Percentiles rank a stretch among this genome's conserved stretches.
These are phyloP conservation scores for Pristiophorus japonicus DNA, from an alignment of 2,113 vertebrate genomes.

Conservation along the genomic window DNA sequence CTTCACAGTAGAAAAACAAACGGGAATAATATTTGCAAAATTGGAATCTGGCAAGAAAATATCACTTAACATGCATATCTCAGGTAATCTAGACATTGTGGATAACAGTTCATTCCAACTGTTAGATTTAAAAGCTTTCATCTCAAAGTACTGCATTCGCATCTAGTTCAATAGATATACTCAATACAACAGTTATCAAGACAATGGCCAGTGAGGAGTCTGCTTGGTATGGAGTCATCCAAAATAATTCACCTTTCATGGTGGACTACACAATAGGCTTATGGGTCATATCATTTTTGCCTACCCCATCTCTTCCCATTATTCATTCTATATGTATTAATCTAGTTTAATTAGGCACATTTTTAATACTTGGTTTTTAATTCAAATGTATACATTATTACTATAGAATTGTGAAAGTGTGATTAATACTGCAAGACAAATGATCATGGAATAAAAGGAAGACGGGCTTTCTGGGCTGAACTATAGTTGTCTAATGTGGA, in stretches of 20 bases:
- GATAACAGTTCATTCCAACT: neutral
- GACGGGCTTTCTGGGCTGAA: neutral
- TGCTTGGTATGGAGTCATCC: neutral
- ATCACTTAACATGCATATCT: conserved; percentile 27
- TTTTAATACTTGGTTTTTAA: neutral
- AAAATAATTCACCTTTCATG: conserved; percentile 21
- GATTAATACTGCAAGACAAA: conserved; percentile 16
- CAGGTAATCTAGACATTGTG: conserved; percentile 8
- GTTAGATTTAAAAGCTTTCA: conserved; percentile 32
- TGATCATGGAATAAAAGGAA: neutral
- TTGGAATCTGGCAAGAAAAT: conserved; percentile 1
- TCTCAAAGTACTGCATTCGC: conserved; percentile 34
- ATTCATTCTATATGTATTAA: conserved; percentile 26
- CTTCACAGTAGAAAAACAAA: conserved; percentile 33
- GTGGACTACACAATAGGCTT: neutral
- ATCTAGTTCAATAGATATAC: conserved; percentile 12
- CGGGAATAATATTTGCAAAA: neutral
- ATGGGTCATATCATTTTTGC: neutral
- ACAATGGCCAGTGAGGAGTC: neutral
- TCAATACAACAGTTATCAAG: conserved; percentile 5
- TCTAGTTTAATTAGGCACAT: conserved; percentile 25
- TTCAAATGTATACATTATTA: conserved; percentile 28
- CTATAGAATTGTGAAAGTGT: conserved; percentile 13
- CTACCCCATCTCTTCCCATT: neutral
- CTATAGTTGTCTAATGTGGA: neutral